Evolutionary conservation across 37 sponge, comb jelly and placozoan species (phyloP), one percentile per base, ranked within the genome.

Genomic region (Chondrosia reniformis): DNA sequence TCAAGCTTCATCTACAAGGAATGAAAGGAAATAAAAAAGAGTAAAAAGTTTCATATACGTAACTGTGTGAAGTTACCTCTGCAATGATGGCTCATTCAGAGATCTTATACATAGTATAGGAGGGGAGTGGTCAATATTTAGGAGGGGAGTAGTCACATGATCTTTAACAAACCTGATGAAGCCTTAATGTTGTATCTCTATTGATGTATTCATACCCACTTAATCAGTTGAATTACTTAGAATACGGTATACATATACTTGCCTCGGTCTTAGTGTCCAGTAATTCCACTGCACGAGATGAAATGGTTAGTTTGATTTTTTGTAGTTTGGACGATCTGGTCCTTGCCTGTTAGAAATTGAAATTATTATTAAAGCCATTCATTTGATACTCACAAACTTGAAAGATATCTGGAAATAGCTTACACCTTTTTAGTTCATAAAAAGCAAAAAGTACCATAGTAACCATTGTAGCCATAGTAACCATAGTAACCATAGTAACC

Each of bases 241-340:
- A n/a, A n/a, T n/a, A n/a, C n/a, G n/a, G n/a, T 25, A 55, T 61
- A 38, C 54, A 77, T 40, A 52, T 25, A 17, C 76, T 74, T 21
- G 88, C 88, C 83, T 85, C 63, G 17, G 80, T 80, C 30, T 1
- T 22, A 15, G 84, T 71, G 45, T 94, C 95, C 27, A 61, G 52
- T 0, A 90, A 63, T 65, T 55, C 83, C 33, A 94, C 37, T 19
- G 58, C 63, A 43, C 79, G 84, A 7, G 95, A 79, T 22, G 95
- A 90, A 30, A 94, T 67, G 19, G 91, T 94, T 28, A 94, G 43
- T 33, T 84, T 40, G 1, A 94, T 87, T 62, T 94, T 94, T 64
- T 89, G 90, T 6, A 94, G 81, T 45, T 85, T 90, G 27, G 66
- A 62, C 55, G 73, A 76, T 63, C 84, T 36, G 0, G 24, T 33